Conservation (phyloP, 2,113 vertebrate species). For the Silurus asotus region DNA sequence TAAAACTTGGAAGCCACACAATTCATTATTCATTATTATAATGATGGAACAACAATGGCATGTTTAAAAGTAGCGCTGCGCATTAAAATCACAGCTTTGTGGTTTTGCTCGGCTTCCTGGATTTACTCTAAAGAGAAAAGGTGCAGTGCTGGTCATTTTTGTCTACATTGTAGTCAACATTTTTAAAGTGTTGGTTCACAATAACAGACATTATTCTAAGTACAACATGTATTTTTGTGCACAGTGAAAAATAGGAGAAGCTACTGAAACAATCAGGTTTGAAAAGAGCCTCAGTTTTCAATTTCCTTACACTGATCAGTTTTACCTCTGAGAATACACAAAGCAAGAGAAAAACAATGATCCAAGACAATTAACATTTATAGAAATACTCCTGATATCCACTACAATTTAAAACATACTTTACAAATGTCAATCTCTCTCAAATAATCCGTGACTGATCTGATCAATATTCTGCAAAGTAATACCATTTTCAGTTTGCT, state of each 20-base stretch:
- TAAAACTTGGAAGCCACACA: not conserved
- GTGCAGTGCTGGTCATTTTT: not conserved
- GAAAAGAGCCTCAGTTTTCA: not conserved
- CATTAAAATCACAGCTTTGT: constrained; percentile 11
- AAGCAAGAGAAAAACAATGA: not conserved
- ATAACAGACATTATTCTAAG: constrained; percentile 11
- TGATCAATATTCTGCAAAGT: not conserved
- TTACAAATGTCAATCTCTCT: not conserved
- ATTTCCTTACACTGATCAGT: not conserved
- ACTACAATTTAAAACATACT: not conserved
- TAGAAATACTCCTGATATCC: not conserved
- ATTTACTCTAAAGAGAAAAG: not conserved
- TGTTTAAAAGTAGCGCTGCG: not conserved
- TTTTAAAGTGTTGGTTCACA: constrained; percentile 5
- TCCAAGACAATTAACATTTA: not conserved
- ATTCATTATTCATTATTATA: constrained; percentile 26
- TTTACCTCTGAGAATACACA: not conserved
- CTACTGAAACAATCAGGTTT: not conserved
- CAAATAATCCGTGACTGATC: not conserved
- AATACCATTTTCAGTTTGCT: not conserved
- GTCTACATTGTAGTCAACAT: constrained; percentile 3
- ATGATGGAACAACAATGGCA: constrained; percentile 23
- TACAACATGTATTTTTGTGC: not conserved
- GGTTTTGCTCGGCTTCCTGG: not conserved
- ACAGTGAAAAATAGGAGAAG: not conserved